These are phyloP conservation scores for Tiaroga cobitis DNA, from an alignment of 2,797 vertebrate species.

Conservation along the genomic window DNA sequence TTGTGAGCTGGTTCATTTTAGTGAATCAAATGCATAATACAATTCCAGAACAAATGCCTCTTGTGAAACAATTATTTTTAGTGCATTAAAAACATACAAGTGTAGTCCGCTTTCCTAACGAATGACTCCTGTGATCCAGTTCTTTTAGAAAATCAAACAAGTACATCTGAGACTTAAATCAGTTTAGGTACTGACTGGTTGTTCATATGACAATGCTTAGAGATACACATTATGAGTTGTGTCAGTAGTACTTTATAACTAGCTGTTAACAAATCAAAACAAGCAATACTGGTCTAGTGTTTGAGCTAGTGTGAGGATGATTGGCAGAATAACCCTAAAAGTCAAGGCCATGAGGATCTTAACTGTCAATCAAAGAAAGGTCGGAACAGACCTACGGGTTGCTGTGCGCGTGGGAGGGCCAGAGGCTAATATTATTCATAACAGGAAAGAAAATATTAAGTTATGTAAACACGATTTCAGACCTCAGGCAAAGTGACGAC, in stretches of 20 bases:
- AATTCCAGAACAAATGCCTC: neutral
- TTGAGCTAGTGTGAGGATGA: neutral
- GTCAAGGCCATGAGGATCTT: constrained; percentile 25
- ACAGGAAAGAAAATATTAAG: constrained; percentile 40
- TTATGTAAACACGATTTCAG: constrained; percentile 43
- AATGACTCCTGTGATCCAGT: neutral
- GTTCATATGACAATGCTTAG: neutral
- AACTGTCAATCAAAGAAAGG: constrained; percentile 51
- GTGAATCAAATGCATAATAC: neutral
- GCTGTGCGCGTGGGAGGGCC: neutral
- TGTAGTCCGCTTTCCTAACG: neutral
- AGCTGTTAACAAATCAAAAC: neutral
- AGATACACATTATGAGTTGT: neutral
- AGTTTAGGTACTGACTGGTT: neutral
- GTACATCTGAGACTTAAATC: neutral
- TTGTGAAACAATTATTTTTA: neutral
- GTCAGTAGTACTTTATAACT: neutral
- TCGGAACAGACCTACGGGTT: constrained; percentile 49
- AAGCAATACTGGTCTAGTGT: neutral
- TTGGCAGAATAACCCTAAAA: constrained; percentile 17
- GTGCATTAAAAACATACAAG: neutral
- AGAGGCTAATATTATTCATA: constrained; percentile 36
- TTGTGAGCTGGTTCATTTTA: neutral
- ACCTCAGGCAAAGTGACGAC: constrained; percentile 38
- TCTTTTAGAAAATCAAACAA: neutral